Conservation (phyloP, 2,113 vertebrate species). For the Pedetes capensis region DNA sequence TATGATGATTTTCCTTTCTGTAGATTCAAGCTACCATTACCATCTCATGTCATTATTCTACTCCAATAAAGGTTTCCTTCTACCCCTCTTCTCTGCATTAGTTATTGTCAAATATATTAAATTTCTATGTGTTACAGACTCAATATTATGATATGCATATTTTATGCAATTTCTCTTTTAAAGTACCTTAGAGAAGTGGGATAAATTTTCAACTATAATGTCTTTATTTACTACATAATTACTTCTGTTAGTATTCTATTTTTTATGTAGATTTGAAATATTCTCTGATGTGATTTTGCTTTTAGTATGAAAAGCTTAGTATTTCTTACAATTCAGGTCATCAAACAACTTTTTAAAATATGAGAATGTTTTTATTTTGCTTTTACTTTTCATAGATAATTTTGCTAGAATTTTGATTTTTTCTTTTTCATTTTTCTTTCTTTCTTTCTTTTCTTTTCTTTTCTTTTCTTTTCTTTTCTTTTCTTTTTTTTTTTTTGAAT, state of each 20-base stretch:
- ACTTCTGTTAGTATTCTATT: neutral
- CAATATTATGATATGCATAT: neutral
- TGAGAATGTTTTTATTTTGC: neutral
- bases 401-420: neutral
- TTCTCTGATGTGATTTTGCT: neutral
- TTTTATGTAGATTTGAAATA: neutral
- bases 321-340: neutral
- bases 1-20: neutral
- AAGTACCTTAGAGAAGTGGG: neutral
- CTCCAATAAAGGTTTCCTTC: neutral
- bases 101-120: neutral
- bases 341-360: neutral
- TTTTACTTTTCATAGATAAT: neutral
- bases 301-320: neutral
- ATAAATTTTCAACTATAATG: neutral
- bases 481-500: neutral
- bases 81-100: neutral
- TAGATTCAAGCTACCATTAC: neutral
- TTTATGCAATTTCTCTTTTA: neutral
- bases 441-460: neutral
- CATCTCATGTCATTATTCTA: neutral
- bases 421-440: neutral
- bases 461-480: neutral
- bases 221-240: conserved; percentile 7
- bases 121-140: neutral